Percentiles rank a stretch among this genome's conserved stretches.
phyloP scores from a whole-genome alignment of 2,797 vertebrate species.

The Oryzias sinensis region DNA sequence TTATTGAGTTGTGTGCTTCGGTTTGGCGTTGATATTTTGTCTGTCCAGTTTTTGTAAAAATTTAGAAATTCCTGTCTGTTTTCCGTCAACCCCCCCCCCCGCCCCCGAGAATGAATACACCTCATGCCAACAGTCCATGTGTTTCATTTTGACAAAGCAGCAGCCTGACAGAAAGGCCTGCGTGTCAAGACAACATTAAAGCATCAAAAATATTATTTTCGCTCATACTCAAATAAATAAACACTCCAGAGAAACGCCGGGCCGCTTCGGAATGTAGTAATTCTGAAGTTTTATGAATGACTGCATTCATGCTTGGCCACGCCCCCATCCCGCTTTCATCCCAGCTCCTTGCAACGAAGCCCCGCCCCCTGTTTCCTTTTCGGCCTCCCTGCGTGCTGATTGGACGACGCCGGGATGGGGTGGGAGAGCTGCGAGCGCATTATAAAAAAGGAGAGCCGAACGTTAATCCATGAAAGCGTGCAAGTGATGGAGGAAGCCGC shows the following conservation, averaged over 20 bases:
- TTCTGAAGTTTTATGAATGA: constrained; percentile 85
- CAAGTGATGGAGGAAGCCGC: constrained; percentile 40
- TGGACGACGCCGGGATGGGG: constrained; percentile 45
- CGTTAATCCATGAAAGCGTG: constrained; percentile 39
- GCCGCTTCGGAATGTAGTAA: constrained; percentile 76
- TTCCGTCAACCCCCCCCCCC: too few species aligned
- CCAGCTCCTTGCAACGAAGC: constrained; percentile 18
- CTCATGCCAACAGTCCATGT: constrained; percentile 68
- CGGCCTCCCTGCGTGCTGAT: constrained; percentile 60
- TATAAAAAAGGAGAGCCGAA: constrained; percentile 64
- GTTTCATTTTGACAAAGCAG: constrained; percentile 75
- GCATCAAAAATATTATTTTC: constrained; percentile 74
- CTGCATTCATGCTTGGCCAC: constrained; percentile 77
- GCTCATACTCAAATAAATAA: constrained; percentile 74
- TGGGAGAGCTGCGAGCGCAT: constrained; percentile 43
- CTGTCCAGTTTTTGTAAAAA: constrained; percentile 45
- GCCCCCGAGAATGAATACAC: constrained; percentile 48
- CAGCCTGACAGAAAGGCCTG: constrained; percentile 53
- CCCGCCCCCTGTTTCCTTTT: constrained; percentile 26
- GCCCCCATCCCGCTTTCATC: constrained; percentile 37
- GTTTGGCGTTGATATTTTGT: constrained; percentile 34
- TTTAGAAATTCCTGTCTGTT: constrained; percentile 62
- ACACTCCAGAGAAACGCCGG: constrained; percentile 58
- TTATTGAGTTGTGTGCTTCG: constrained; percentile 27
- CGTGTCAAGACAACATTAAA: constrained; percentile 76